Evolutionary conservation across 1,140 invertebrate species (phyloP).

Genomic region (Polyergus mexicanus): DNA sequence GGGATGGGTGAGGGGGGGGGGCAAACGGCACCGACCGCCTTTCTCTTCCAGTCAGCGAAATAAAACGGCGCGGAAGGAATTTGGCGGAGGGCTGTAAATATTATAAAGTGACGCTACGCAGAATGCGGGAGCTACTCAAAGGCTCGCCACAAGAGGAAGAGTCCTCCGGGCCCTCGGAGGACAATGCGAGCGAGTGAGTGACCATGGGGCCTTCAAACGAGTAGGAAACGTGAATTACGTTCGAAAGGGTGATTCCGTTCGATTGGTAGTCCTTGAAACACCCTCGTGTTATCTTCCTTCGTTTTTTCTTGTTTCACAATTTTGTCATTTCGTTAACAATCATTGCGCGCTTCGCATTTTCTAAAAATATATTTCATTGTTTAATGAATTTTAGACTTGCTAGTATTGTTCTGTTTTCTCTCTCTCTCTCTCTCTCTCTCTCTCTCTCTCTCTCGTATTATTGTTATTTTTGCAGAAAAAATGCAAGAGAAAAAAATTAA

Average conservation of each 20-base stretch:
- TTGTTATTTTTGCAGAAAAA: not conserved
- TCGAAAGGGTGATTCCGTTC: slow-evolving; percentile 75
- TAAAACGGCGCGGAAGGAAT: slow-evolving; percentile 83
- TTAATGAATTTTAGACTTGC: not conserved
- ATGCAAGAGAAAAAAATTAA: not conserved
- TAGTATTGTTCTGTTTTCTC: no score
- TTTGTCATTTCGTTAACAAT: not conserved
- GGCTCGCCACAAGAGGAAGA: slow-evolving; percentile 60
- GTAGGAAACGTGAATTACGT: slow-evolving; percentile 77
- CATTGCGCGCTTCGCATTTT: not conserved
- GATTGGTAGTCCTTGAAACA: slow-evolving; percentile 73
- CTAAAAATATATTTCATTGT: not conserved
- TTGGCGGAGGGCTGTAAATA: slow-evolving; percentile 83
- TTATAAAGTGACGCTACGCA: slow-evolving; percentile 82
- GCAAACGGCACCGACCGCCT: slow-evolving; percentile 48
- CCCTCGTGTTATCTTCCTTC: slow-evolving; percentile 34
- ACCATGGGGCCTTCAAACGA: not conserved
- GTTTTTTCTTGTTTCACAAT: slow-evolving; percentile 1
- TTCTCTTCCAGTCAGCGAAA: slow-evolving; percentile 63
- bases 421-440: no score
- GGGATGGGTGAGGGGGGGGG: slow-evolving; percentile 34
- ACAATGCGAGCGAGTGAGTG: slow-evolving; percentile 68
- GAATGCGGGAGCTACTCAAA: slow-evolving; percentile 79
- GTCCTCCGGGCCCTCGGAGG: slow-evolving; percentile 64
- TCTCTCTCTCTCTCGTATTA: no score